These are phyloP conservation scores for Sinhomidia bicolor DNA, from an alignment of 2,888 invertebrate genomes.

Conservation along the genomic window DNA sequence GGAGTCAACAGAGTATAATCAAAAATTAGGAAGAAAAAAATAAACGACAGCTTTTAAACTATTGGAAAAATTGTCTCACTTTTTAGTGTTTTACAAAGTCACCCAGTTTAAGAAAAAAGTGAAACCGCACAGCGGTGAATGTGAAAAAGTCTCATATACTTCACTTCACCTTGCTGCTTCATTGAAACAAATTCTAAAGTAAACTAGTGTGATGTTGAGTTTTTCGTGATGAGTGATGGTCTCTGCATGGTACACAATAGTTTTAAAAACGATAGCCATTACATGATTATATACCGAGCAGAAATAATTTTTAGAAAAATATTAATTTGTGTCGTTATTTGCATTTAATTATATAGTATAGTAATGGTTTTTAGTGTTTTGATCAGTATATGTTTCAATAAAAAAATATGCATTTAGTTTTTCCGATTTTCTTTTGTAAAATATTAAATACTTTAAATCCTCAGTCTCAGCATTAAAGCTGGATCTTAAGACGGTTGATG, in stretches of 20 bases:
- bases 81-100: not conserved
- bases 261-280: slow-evolving; percentile 16
- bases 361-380: too few species aligned
- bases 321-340: not conserved
- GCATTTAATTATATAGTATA: too few species aligned
- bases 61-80: not conserved
- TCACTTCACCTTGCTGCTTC: not conserved
- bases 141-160: slow-evolving; percentile 2
- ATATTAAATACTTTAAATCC: not conserved
- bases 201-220: slow-evolving; percentile 33
- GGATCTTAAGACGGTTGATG: not conserved
- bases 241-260: slow-evolving; percentile 51
- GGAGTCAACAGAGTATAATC: slow-evolving; percentile 11
- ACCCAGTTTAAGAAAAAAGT: not conserved
- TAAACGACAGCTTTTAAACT: slow-evolving; percentile 20
- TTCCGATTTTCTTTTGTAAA: too few species aligned
- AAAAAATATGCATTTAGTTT: too few species aligned
- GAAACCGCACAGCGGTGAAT: not conserved
- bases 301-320: not conserved
- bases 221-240: slow-evolving; percentile 57
- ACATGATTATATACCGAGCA: not conserved
- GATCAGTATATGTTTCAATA: too few species aligned
- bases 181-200: not conserved
- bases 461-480: slow-evolving; percentile 17
- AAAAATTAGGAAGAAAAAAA: not conserved